Conservation (phyloP, 2,888 invertebrate genomes). For the Heliconius hortense region DNA sequence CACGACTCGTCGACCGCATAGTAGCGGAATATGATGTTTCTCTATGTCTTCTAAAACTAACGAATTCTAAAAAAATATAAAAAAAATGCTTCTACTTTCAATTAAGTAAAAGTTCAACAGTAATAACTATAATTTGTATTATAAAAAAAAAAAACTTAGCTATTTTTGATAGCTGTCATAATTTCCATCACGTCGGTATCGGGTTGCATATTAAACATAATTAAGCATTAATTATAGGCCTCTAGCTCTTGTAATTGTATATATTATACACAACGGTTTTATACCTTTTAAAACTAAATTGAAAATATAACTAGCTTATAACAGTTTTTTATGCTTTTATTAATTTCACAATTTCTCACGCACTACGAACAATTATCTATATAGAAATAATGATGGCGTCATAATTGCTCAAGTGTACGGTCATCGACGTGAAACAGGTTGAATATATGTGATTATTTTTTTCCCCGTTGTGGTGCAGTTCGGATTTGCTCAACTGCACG, state of each 20-base stretch:
- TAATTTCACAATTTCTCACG: slow-evolving; percentile 36
- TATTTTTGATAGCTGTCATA: slow-evolving; percentile 1
- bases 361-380: slow-evolving; percentile 17
- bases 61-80: neutral
- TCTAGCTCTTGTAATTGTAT: neutral
- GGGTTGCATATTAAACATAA: neutral
- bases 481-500: neutral
- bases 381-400: slow-evolving; percentile 12
- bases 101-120: slow-evolving; percentile 1
- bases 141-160: neutral
- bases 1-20: too few species aligned
- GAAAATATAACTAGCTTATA: slow-evolving; percentile 10
- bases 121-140: neutral
- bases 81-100: neutral
- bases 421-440: neutral
- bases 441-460: neutral
- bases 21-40: neutral
- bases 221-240: neutral
- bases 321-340: slow-evolving; percentile 19
- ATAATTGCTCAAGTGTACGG: slow-evolving; percentile 20
- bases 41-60: neutral
- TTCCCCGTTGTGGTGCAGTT: neutral
- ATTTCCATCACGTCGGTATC: neutral
- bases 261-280: slow-evolving; percentile 2
- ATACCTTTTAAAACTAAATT: slow-evolving; percentile 21